Evolutionary conservation across 2,113 vertebrate genomes (phyloP).

Genomic region (Macrotus californicus): DNA sequence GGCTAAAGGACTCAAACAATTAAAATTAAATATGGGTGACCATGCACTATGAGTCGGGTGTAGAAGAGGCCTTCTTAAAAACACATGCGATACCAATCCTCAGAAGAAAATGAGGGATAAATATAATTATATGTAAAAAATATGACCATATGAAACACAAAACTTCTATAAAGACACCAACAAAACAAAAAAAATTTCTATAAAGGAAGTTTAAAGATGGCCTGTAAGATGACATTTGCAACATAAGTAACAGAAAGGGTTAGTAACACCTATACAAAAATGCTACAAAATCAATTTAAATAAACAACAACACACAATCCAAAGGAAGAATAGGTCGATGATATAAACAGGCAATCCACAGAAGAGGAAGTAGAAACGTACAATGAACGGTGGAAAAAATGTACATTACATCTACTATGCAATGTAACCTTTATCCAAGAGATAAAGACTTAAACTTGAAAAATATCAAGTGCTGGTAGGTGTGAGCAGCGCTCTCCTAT

Average conservation of each 20-base stretch:
- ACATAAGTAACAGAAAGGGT: background rate
- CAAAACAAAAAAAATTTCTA: background rate
- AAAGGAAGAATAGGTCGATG: slow-evolving; percentile 8
- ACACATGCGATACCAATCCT: background rate
- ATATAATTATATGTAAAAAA: background rate
- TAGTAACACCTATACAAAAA: background rate
- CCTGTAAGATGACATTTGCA: slow-evolving; percentile 9
- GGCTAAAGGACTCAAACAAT: background rate
- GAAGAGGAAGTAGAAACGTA: background rate
- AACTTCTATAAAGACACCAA: slow-evolving; percentile 7
- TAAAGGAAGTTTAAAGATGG: slow-evolving; percentile 14
- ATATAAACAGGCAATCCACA: slow-evolving; percentile 20
- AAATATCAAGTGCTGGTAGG: background rate
- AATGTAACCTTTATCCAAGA: background rate
- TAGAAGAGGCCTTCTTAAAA: background rate
- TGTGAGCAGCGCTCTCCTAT: background rate
- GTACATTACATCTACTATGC: background rate
- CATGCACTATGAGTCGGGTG: background rate
- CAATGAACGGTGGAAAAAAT: background rate
- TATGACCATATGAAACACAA: background rate
- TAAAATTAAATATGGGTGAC: background rate
- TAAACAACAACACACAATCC: background rate
- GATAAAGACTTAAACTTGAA: slow-evolving; percentile 9
- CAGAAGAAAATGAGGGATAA: slow-evolving; percentile 14
- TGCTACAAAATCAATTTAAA: slow-evolving; percentile 3